Evolutionary conservation across 2,797 vertebrate species (phyloP), one percentile per base, ranked within the genome.

Genomic region (Sebastes variabilis): DNA sequence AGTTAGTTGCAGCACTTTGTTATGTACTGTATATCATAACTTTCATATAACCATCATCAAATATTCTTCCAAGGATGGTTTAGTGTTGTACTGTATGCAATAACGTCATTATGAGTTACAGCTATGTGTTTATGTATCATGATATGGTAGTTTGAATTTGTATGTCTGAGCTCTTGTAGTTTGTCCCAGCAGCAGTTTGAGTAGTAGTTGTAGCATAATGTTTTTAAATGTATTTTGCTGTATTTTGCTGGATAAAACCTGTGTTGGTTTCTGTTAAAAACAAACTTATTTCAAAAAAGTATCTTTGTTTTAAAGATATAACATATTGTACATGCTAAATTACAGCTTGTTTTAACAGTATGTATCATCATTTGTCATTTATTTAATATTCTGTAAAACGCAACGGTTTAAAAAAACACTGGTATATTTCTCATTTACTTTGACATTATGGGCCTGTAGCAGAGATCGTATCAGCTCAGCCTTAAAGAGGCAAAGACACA

Each of bases 121-220:
- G 22, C 2, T 55, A 16, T 56, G 4, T 73, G 20, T 75, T 59
- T 27, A 22, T 75, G 13, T 75, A 65, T 81, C 18, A 42, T 34
- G 20, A 24, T 24, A 8, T 38, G 42, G 52, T 67, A 58, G 54
- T 70, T 46, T 68, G 18, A 56, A 68, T 73, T 30, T 70, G 18
- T 76, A 32, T 76, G 12, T 66, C 29, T 67, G 8, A 82, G n/a
- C 4, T 67, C 75, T 81, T 83, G 6, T 67, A 65, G 65, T 79
- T 76, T 74, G 27, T 64, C 11, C 20, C 2, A 36, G 13, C 32
- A 69, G 14, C 11, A 34, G 54, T 66, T 32, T 68, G 4, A 69
- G 34, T 56, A 27, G 22, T 58, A 22, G 29, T 30, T 22, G 7
- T 20, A 6, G 20, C 20, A 38, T 32, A 29, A 1, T 29, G n/a